These are phyloP conservation scores for Carcina quercana DNA, from an alignment of 2,888 invertebrate species.

Conservation along the genomic window DNA sequence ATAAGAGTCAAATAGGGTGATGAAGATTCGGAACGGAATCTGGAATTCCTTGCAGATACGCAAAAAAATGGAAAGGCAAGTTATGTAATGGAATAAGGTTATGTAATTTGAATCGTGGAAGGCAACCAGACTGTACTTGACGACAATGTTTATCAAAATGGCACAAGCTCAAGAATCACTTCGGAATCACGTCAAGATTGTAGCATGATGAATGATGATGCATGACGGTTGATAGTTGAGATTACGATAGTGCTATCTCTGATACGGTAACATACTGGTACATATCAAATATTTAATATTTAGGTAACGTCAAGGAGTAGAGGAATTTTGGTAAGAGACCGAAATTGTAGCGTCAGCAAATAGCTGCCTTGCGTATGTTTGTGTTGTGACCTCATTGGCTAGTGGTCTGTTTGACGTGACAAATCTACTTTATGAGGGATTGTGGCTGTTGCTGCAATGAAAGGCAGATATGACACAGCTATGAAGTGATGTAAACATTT, in stretches of 20 bases:
- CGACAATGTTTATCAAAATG: conserved; percentile 40
- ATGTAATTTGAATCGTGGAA: background rate
- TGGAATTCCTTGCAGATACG: background rate
- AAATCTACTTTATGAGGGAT: background rate
- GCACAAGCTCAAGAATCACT: conserved; percentile 29
- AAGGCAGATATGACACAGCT: background rate
- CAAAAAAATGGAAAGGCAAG: background rate
- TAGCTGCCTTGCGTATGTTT: conserved; percentile 2
- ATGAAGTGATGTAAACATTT: no score
- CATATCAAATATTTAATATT: conserved; percentile 13
- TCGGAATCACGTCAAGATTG: conserved; percentile 45
- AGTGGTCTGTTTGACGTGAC: no score
- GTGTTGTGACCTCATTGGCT: conserved; percentile 2
- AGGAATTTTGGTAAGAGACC: conserved; percentile 11
- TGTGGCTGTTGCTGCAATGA: background rate
- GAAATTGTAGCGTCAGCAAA: conserved; percentile 1
- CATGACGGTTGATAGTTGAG: conserved; percentile 23
- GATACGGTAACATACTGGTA: conserved; percentile 5
- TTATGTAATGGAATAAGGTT: background rate
- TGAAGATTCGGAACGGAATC: background rate
- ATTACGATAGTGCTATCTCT: conserved; percentile 15
- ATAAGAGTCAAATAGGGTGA: background rate
- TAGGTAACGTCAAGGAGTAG: conserved; percentile 13
- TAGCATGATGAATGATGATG: conserved; percentile 62
- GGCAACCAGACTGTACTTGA: conserved; percentile 16